phyloP scores from a whole-genome alignment of 2,113 vertebrate species.

The mouse (Mus musculus) region DNA sequence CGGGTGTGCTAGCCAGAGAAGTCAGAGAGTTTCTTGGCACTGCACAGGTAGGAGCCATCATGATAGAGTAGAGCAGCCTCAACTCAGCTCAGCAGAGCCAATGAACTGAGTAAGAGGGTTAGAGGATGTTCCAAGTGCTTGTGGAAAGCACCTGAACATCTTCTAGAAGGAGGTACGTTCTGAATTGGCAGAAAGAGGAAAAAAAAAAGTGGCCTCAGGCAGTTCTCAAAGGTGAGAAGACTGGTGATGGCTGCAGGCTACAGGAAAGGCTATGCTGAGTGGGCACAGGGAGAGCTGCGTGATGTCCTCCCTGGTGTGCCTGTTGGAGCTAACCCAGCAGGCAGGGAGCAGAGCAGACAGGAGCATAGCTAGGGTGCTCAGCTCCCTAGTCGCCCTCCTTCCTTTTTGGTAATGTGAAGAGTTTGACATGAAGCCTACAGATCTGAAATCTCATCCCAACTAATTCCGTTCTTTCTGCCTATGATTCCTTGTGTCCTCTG shows the following conservation, averaged over 20 bases:
- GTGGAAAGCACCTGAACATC: rapidly evolving
- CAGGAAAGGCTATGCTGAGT: neutral
- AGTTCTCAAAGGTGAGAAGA: neutral
- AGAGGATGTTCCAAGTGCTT: neutral
- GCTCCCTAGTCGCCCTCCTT: rapidly evolving
- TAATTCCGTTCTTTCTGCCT: neutral
- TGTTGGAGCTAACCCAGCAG: neutral
- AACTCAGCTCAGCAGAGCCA: neutral
- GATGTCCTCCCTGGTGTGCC: neutral
- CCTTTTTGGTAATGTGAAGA: neutral
- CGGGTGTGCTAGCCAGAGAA: neutral
- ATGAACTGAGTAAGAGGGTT: neutral
- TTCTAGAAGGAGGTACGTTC: rapidly evolving
- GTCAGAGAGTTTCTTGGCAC: neutral
- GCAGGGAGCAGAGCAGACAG: neutral
- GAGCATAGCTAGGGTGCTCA: neutral
- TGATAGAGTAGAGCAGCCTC: neutral
- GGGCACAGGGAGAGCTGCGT: neutral
- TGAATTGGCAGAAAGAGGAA: neutral
- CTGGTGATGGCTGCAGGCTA: rapidly evolving
- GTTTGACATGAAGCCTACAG: neutral
- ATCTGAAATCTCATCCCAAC: rapidly evolving
- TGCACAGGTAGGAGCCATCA: neutral
- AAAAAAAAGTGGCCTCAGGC: neutral
- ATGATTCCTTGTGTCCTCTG: neutral